Conservation (phyloP, 2,113 vertebrate genomes). For the Bungarus multicinctus region DNA sequence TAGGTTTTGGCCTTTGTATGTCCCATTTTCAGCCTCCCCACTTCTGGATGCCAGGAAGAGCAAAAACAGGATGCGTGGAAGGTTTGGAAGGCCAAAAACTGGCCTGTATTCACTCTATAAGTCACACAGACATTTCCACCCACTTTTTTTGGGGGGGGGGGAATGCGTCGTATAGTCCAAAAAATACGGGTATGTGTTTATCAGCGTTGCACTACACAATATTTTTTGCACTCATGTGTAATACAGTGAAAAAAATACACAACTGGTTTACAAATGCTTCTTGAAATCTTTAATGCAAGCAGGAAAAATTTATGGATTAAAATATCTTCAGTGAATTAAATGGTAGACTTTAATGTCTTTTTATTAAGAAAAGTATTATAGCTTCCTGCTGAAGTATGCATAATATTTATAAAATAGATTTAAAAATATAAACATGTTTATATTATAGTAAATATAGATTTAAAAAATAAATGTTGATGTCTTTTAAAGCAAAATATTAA, state of each 20-base stretch:
- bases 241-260: conserved; percentile 45
- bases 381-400: neutral
- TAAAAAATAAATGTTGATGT: neutral
- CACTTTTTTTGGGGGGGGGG: too few species aligned
- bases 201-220: conserved; percentile 16
- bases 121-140: too few species aligned
- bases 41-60: too few species aligned
- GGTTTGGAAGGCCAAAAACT: too few species aligned
- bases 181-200: neutral
- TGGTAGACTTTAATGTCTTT: neutral
- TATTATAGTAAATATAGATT: neutral
- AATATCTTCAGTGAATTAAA: neutral
- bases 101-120: too few species aligned
- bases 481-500: neutral
- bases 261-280: conserved; percentile 19
- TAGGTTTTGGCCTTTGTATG: too few species aligned
- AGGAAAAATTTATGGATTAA: neutral
- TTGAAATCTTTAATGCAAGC: neutral
- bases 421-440: neutral
- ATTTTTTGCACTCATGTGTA: conserved; percentile 26
- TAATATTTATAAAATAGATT: neutral
- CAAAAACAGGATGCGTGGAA: too few species aligned
- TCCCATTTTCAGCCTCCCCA: too few species aligned
- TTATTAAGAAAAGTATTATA: neutral
- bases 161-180: too few species aligned